Conservation (phyloP, 1,140 invertebrate genomes). For the Diprion similis region DNA sequence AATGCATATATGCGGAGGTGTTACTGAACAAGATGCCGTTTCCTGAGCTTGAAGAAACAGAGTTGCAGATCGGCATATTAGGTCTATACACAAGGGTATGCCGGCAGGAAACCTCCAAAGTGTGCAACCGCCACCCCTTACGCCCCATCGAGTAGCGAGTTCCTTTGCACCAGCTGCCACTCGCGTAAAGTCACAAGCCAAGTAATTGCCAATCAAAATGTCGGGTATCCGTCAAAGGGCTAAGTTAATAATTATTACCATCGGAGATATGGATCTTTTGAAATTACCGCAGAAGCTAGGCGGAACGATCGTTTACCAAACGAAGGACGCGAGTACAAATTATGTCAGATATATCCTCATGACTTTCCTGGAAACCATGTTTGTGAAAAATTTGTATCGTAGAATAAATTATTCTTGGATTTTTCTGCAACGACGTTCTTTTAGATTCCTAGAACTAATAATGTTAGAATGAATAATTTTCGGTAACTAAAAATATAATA, state of each 20-base stretch:
- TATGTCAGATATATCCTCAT: no score
- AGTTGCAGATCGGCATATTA: not conserved
- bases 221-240: constrained; percentile 39
- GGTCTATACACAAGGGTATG: not conserved
- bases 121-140: not conserved
- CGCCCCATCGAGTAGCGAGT: not conserved
- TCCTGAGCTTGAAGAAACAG: not conserved
- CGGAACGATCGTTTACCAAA: not conserved
- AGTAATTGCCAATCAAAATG: constrained; percentile 41
- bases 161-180: not conserved
- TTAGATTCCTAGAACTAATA: no score
- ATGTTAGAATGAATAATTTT: no score
- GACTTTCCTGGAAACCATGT: no score
- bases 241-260: constrained; percentile 30
- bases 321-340: no score
- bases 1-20: no score
- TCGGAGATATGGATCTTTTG: constrained; percentile 25
- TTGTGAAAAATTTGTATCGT: no score
- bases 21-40: no score
- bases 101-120: not conserved
- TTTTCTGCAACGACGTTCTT: no score
- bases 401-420: no score
- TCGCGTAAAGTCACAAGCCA: not conserved
- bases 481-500: no score
- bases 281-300: not conserved